A percentile compares a stretch with the other conserved stretches of the same genome.
Conservation (phyloP, 2,113 vertebrate species). For the Geococcyx californianus region DNA sequence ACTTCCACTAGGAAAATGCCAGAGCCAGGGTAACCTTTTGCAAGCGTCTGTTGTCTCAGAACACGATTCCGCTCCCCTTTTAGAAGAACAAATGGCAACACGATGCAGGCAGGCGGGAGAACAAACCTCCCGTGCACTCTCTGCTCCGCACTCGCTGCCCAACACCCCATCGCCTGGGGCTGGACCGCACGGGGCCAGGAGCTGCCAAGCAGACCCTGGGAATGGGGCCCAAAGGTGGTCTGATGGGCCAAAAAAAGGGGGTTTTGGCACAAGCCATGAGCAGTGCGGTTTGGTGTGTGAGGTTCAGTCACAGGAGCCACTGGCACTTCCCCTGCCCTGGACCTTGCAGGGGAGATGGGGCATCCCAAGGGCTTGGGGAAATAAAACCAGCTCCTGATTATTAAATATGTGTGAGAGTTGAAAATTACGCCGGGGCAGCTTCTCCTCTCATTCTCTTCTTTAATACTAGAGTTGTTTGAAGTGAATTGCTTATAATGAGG, state of each 20-base stretch:
- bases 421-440: not conserved
- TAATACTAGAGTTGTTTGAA: not conserved
- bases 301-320: not conserved
- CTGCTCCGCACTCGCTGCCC: not conserved
- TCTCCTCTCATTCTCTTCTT: not conserved
- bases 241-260: too few relatives aligned
- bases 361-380: not conserved
- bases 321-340: not conserved
- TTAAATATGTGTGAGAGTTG: not conserved
- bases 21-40: not conserved
- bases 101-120: not conserved
- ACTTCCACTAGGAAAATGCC: constrained; percentile 15
- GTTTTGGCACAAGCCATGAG: too few relatives aligned
- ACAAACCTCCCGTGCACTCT: rapidly evolving
- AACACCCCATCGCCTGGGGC: not conserved
- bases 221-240: not conserved
- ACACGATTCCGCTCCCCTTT: not conserved
- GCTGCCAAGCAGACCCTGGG: not conserved
- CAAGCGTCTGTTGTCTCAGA: rapidly evolving
- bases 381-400: not conserved
- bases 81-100: not conserved
- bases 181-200: not conserved
- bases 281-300: not conserved
- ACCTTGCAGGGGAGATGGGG: rapidly evolving
- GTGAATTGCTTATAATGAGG: not conserved